These are phyloP conservation scores for Acanthopleura granulata DNA, from an alignment of 2,888 invertebrate species.

Conservation along the genomic window DNA sequence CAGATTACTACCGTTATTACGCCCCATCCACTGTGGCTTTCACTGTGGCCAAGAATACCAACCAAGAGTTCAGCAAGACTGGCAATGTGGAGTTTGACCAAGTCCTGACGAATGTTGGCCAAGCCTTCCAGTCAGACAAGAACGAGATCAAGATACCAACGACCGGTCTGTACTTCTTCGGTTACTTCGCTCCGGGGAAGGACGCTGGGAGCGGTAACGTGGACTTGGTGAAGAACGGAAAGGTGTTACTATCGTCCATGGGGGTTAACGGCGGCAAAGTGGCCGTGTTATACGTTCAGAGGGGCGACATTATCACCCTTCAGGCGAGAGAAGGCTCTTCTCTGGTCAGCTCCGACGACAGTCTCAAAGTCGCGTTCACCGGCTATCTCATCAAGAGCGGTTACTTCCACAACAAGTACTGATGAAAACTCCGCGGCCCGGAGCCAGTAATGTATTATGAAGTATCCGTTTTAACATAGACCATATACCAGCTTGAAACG, in stretches of 20 bases:
- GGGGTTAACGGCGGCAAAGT: neutral
- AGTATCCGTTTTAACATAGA: too few relatives aligned
- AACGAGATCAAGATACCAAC: conserved; percentile 3
- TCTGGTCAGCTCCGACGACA: neutral
- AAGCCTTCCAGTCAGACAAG: neutral
- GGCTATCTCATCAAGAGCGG: conserved; percentile 1
- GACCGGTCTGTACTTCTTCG: conserved; percentile 8
- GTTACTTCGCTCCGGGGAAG: neutral
- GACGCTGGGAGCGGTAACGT: neutral
- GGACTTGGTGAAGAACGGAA: conserved; percentile 10
- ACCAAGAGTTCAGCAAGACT: neutral
- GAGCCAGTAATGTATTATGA: too few relatives aligned
- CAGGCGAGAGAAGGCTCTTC: neutral
- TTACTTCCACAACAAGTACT: neutral
- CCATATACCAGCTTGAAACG: too few relatives aligned
- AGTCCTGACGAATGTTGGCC: neutral
- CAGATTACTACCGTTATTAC: neutral
- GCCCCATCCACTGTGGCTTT: conserved; percentile 1
- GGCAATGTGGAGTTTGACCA: neutral
- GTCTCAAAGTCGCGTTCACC: neutral
- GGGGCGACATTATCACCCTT: neutral
- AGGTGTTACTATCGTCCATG: neutral
- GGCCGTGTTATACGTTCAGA: neutral
- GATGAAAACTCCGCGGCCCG: too few relatives aligned
- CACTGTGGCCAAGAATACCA: neutral